phyloP scores from a whole-genome alignment of 2,113 vertebrate genomes.

The Coracopsis vasa region DNA sequence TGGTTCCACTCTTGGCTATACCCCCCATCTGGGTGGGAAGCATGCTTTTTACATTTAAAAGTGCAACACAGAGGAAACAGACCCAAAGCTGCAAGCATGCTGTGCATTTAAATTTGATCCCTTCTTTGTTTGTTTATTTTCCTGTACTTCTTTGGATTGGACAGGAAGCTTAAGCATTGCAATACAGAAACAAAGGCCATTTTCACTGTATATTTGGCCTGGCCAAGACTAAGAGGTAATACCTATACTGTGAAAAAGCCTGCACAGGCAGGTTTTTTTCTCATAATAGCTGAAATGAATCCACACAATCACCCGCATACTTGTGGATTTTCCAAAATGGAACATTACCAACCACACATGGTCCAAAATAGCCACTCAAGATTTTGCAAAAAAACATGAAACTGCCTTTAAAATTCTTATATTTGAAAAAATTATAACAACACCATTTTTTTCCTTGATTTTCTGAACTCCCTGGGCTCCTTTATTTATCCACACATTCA shows the following conservation, averaged over 20 bases:
- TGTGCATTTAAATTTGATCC: conserved; percentile 48
- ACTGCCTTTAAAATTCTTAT: neutral
- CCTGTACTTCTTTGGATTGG: neutral
- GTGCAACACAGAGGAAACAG: neutral
- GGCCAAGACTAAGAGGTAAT: conserved; percentile 17
- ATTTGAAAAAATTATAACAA: neutral
- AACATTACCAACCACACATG: neutral
- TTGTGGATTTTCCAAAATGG: neutral
- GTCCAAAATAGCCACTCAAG: neutral
- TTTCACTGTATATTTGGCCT: conserved; percentile 32
- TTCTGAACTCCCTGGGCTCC: neutral
- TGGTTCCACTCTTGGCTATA: neutral
- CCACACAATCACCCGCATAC: neutral
- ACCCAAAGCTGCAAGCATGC: neutral
- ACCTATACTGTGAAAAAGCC: neutral
- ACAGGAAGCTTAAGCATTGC: conserved; percentile 23
- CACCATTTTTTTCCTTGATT: neutral
- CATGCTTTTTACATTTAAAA: conserved; percentile 9
- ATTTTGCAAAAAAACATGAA: neutral
- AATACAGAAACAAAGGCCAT: conserved; percentile 16
- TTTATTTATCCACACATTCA: neutral
- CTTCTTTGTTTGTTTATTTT: conserved; percentile 43
- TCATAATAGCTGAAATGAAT: neutral
- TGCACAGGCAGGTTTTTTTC: neutral
- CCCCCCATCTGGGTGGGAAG: neutral